Evolutionary conservation across 2,113 vertebrate species (phyloP), one percentile per base, ranked within the genome.

Genomic region (Corythaixoides concolor): DNA sequence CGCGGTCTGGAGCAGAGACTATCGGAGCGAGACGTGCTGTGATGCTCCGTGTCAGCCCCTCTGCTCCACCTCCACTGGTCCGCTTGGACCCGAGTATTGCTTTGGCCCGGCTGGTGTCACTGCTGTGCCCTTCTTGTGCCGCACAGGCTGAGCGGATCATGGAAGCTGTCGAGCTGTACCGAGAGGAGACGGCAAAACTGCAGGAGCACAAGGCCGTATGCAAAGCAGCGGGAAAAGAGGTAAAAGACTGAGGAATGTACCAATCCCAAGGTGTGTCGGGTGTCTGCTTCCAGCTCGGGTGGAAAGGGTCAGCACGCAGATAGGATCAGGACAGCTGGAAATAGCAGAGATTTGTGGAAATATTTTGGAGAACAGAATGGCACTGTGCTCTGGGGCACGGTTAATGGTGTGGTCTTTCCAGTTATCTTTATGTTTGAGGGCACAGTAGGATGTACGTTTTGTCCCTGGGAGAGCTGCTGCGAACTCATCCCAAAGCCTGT

Each of bases 151-250:
- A 99, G 97, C 97, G 98, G 74, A 99, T 99, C 97, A 99, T 99
- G 99, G 99, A 99, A 97, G 99, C 99, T 59, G 68, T 99, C 1
- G 99, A 99, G 90, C 97, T 99, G 3, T 98, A 99, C 88, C 98
- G 98, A 92, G 99, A 99, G 66, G 99, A 99, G 96, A 98, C 21
- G 53, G 98, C 97, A 80, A 99, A 99, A 95, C 89, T 98, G 88
- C 98, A 98, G 67, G 99, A 99, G 55, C 98, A 99, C 88, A 98
- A 93, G 91, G 98, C 97, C 24, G 97, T 98, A 52, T 99, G 99
- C 94, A 97, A 98, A 97, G 97, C 97, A 22, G 99, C 98, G 23
- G 99, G 98, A 59, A 99, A 99, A 97, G 98, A 99, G 99, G 99
- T 99, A 85, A 97, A 69, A 90, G 28, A 55, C 30, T 21, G 39